Percentiles rank a stretch among this genome's conserved stretches.
Evolutionary conservation across 2,888 invertebrate genomes (phyloP).

Genomic region (Lutraria lutraria): DNA sequence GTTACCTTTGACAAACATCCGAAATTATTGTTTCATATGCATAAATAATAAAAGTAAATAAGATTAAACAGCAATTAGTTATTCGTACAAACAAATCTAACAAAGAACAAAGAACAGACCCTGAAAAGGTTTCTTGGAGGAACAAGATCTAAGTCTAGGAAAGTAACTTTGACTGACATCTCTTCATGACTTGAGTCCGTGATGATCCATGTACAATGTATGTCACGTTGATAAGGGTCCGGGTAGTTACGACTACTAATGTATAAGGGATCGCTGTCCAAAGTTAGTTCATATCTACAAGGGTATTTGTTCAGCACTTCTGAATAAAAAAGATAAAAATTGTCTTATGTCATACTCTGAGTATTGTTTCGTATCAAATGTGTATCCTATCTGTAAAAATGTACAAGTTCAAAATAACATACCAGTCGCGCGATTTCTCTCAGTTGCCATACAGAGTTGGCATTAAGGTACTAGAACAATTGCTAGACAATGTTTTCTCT

Average conservation of each 20-base stretch:
- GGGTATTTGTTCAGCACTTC: neutral
- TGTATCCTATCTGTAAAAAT: no score
- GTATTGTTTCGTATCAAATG: no score
- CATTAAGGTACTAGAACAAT: no score
- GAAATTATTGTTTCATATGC: no score
- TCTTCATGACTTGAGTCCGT: neutral
- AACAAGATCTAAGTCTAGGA: neutral
- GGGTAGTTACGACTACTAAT: constrained; percentile 29
- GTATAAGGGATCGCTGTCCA: neutral
- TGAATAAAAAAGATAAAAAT: neutral
- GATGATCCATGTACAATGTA: constrained; percentile 27
- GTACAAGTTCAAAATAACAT: no score
- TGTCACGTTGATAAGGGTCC: neutral
- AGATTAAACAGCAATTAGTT: no score
- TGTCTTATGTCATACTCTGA: neutral
- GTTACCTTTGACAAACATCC: no score
- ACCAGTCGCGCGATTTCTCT: no score
- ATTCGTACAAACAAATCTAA: no score
- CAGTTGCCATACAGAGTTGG: no score
- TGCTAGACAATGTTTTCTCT: no score
- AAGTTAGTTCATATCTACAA: constrained; percentile 21
- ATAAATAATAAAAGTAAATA: no score
- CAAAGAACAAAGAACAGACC: neutral
- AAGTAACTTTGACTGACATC: constrained; percentile 1
- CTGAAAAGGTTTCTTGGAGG: neutral